A percentile compares a stretch with the other conserved stretches of the same genome.
phyloP scores from a whole-genome alignment of 2,113 vertebrate species.

The Scopus umbretta region DNA sequence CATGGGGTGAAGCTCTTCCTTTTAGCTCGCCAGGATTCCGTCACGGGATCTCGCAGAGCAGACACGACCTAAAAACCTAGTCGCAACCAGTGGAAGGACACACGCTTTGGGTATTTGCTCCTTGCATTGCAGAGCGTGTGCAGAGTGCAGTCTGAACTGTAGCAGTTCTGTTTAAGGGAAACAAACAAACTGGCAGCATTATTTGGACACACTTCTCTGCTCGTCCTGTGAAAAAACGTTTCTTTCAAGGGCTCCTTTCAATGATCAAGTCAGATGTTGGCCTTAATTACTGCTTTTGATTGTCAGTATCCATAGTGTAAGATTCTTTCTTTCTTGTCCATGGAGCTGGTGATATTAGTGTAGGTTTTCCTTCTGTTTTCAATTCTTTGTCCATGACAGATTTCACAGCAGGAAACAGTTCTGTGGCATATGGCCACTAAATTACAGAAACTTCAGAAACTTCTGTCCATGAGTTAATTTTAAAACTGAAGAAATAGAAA shows the following conservation, averaged over 20 bases:
- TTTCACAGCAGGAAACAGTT: conserved; percentile 71
- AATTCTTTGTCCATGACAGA: conserved; percentile 68
- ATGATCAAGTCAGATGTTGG: neutral
- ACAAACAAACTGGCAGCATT: neutral
- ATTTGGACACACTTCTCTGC: neutral
- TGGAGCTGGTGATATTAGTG: conserved; percentile 45
- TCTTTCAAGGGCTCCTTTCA: neutral
- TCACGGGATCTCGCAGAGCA: fast-evolving
- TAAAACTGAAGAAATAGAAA: conserved; percentile 53
- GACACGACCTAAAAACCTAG: neutral
- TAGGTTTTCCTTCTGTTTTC: conserved; percentile 64
- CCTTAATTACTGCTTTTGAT: neutral
- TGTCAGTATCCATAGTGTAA: neutral
- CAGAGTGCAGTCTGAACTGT: neutral
- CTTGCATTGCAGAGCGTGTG: fast-evolving
- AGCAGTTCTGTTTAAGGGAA: neutral
- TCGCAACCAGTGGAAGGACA: neutral
- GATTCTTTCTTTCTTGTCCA: neutral
- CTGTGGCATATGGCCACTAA: conserved; percentile 71
- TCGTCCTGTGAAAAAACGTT: neutral
- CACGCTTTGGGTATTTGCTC: fast-evolving
- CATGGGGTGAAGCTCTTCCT: fast-evolving
- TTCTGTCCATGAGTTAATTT: conserved; percentile 73
- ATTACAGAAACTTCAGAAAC: conserved; percentile 70
- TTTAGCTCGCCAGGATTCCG: neutral